Conservation (phyloP, 2,797 vertebrate genomes). For the Thunnus albacares region DNA sequence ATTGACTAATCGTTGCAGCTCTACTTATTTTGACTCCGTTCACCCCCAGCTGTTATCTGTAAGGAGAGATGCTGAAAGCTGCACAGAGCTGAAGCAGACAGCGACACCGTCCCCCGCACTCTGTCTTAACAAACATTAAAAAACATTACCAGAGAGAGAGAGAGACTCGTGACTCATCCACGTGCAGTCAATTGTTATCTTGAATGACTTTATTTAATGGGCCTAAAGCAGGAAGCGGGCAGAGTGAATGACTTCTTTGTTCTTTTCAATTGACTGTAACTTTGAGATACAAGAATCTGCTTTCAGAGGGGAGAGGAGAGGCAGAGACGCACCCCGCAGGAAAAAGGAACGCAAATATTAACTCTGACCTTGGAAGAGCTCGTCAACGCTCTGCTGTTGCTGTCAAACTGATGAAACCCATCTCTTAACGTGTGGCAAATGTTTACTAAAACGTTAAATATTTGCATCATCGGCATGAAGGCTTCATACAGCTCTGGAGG, state of each 20-base stretch:
- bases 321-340: not conserved
- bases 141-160: slow-evolving; percentile 6
- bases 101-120: not conserved
- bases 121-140: not conserved
- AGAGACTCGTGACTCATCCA: slow-evolving; percentile 32
- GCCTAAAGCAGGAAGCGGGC: slow-evolving; percentile 23
- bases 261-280: slow-evolving; percentile 55
- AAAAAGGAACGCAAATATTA: slow-evolving; percentile 1
- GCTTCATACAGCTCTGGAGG: too few relatives aligned
- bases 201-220: slow-evolving; percentile 60
- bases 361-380: slow-evolving; percentile 54
- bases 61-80: not conserved
- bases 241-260: slow-evolving; percentile 63
- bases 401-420: not conserved
- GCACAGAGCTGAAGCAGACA: not conserved
- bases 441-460: too few relatives aligned
- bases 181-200: slow-evolving; percentile 43
- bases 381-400: not conserved
- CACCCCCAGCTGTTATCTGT: too few relatives aligned
- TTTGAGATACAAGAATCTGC: slow-evolving; percentile 40
- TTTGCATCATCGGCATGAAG: too few relatives aligned
- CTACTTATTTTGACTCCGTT: too few relatives aligned
- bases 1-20: too few relatives aligned
- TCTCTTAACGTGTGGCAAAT: too few relatives aligned
- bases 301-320: slow-evolving; percentile 13